Base-by-base conservation (phyloP, 2,113 vertebrate species). In the Lota lota region DNA sequence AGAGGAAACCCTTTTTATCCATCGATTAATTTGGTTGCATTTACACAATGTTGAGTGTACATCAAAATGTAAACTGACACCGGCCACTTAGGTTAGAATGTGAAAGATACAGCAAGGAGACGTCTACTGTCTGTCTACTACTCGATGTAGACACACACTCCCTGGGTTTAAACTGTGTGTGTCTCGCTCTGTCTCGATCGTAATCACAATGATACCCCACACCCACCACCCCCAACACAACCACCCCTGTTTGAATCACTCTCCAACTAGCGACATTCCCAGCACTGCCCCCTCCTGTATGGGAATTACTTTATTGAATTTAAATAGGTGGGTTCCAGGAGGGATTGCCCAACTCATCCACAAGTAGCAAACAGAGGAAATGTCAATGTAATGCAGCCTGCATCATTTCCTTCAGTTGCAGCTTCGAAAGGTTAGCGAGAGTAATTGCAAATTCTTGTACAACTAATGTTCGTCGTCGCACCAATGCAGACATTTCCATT, bases 261-360 rank as follows among this genome's bases (percentile, higher is more conserved):
- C 56, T 14, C 16, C 74, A 82, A 80, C 76, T 70, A 63, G 63
- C 82, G 73, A 83, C 76, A 82, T 83, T 87, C 79, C 76, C 80
- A 76, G 75, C 80, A 79, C 80, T 82, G 82, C 77, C 80, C 78
- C 74, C 78, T 87, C 82, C 80, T 82, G 80, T 77, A 85, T 76
- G 65, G 63, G 79, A 84, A 81, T 67, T 70, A 81, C 81, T 75
- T 77, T 84, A n/a, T n/a, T n/a, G 85, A 88, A 88, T 88, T 80
- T 87, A 87, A 90, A 88, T 61, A 77, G 77, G 77, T 59, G 63
- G 84, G 73, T 77, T 83, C 83, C 74, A 84, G 73, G 63, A 81
- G 81, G 86, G 85, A 83, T 85, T 83, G 80, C 75, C 28, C 28
- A 75, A 69, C 63, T 84, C 79, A 80, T 79, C 72, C 75, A 74